phyloP scores from a whole-genome alignment of 2,888 invertebrate species.

The Phytoseiulus persimilis region DNA sequence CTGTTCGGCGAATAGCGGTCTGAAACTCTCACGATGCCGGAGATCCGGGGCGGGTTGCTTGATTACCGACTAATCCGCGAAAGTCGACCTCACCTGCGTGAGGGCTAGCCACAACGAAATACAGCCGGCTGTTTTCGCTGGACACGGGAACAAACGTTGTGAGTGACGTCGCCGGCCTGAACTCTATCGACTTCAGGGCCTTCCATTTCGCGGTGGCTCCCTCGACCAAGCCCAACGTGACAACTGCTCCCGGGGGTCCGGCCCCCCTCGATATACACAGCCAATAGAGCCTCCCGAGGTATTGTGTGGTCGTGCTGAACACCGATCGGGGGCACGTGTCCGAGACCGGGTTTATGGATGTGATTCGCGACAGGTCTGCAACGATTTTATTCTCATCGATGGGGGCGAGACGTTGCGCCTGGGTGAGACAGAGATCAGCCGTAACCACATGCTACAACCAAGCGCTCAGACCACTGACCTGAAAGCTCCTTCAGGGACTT shows the following conservation, averaged over 20 bases:
- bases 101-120: background rate
- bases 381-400: background rate
- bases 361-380: background rate
- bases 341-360: no score
- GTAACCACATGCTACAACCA: no score
- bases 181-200: background rate
- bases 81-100: no score
- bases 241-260: background rate
- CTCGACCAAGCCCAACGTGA: background rate
- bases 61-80: no score
- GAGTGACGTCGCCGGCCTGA: background rate
- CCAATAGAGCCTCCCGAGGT: background rate
- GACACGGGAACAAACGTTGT: background rate
- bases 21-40: no score
- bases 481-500: no score
- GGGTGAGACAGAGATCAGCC: no score
- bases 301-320: background rate
- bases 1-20: no score
- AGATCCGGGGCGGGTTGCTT: no score
- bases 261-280: background rate
- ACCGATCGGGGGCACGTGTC: background rate
- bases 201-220: background rate
- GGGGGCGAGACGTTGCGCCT: background rate
- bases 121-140: background rate
- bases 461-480: no score